Percentiles rank a stretch among this genome's conserved stretches.
These are phyloP conservation scores for Myzus persicae DNA, from an alignment of 1,140 invertebrate species.

Conservation along the genomic window DNA sequence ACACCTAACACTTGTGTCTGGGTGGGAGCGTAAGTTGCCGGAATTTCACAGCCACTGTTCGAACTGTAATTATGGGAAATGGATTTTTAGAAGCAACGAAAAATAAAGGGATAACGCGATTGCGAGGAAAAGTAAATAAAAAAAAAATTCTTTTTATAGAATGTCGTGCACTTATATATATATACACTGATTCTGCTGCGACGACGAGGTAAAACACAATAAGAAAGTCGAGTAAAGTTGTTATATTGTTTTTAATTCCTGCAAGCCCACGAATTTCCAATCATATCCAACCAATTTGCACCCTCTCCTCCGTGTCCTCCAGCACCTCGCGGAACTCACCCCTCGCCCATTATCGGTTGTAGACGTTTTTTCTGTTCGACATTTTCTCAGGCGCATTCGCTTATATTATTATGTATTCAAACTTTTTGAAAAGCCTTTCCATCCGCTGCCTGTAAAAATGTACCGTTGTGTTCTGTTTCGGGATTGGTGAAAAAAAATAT, in stretches of 20 bases:
- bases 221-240: background rate
- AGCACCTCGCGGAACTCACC: background rate
- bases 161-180: background rate
- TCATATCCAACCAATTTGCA: conserved; percentile 46
- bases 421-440: conserved; percentile 35
- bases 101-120: background rate
- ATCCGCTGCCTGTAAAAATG: background rate
- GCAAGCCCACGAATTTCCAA: conserved; percentile 25
- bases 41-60: background rate
- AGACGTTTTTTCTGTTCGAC: conserved; percentile 16
- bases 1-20: background rate
- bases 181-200: background rate
- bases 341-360: background rate
- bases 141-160: background rate
- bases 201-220: background rate
- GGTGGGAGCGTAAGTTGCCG: background rate
- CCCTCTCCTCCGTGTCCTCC: background rate
- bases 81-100: background rate
- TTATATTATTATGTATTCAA: conserved; percentile 48
- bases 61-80: conserved; percentile 16
- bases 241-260: conserved; percentile 1
- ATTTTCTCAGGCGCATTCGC: background rate
- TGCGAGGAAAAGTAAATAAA: background rate
- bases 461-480: conserved; percentile 7
- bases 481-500: background rate